A percentile compares a stretch with the other conserved stretches of the same genome.
Conservation (phyloP, 2,888 invertebrate genomes). For the Lordiphosa fenestrarum region DNA sequence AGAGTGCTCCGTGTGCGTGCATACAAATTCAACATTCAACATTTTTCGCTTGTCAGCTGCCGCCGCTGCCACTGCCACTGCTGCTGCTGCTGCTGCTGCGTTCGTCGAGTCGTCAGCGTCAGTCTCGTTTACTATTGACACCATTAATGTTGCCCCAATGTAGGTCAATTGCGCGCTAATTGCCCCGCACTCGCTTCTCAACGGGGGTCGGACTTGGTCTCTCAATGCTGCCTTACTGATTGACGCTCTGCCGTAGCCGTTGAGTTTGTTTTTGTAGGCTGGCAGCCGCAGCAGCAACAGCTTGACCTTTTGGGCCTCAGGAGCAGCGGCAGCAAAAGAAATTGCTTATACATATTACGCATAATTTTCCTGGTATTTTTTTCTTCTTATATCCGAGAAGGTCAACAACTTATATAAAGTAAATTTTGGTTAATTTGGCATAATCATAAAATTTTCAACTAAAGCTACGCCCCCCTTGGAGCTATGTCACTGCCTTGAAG, state of each 20-base stretch:
- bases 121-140: conserved; percentile 76
- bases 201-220: conserved; percentile 38
- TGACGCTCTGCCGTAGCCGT: conserved; percentile 34
- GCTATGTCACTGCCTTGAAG: conserved; percentile 28
- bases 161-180: conserved; percentile 76
- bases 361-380: conserved; percentile 49
- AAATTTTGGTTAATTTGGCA: too few relatives aligned
- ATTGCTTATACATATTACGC: conserved; percentile 51
- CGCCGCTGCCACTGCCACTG: conserved; percentile 15
- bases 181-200: conserved; percentile 68
- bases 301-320: conserved; percentile 62
- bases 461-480: background rate
- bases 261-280: conserved; percentile 1
- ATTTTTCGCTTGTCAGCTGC: conserved; percentile 37
- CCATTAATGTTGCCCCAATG: conserved; percentile 74
- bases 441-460: background rate
- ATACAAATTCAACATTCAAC: conserved; percentile 55
- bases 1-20: conserved; percentile 42
- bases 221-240: conserved; percentile 45
- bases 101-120: conserved; percentile 38
- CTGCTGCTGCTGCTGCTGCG: conserved; percentile 11
- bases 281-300: conserved; percentile 25
- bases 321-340: conserved; percentile 26
- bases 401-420: background rate
- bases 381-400: too few relatives aligned